A percentile compares a stretch with the other conserved stretches of the same genome.
Conservation (phyloP, 2,888 invertebrate genomes). For the Elmis aenea region DNA sequence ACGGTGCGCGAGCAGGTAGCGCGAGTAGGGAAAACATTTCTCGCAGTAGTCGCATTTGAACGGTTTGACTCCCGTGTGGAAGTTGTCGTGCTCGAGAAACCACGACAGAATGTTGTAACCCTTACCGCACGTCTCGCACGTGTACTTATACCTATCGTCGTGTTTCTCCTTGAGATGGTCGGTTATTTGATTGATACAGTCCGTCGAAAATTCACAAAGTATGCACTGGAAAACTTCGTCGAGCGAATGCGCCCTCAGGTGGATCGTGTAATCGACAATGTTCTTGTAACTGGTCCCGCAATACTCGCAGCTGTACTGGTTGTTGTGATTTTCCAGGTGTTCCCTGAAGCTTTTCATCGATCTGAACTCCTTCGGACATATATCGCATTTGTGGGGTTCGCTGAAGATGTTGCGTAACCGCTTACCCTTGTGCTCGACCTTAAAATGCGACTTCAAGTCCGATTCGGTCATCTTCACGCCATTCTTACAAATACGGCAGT, state of each 20-base stretch:
- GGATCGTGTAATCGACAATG: conserved; percentile 40
- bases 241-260: conserved; percentile 38
- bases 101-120: conserved; percentile 53
- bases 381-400: conserved; percentile 35
- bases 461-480: conserved; percentile 30
- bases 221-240: conserved; percentile 40
- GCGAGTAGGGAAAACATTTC: conserved; percentile 48
- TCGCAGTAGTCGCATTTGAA: conserved; percentile 53
- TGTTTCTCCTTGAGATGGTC: conserved; percentile 37
- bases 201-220: conserved; percentile 40
- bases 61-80: conserved; percentile 52
- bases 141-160: conserved; percentile 47
- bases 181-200: conserved; percentile 38
- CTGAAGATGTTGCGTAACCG: conserved; percentile 11
- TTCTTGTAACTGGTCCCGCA: conserved; percentile 42
- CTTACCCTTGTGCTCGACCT: conserved; percentile 23
- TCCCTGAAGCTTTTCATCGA: conserved; percentile 37
- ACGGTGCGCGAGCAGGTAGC: conserved; percentile 42
- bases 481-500: conserved; percentile 36
- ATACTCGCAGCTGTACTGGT: conserved; percentile 41
- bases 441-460: conserved; percentile 34
- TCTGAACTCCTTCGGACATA: conserved; percentile 41
- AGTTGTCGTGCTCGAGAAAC: conserved; percentile 56
- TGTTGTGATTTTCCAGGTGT: conserved; percentile 43
- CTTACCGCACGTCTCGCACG: conserved; percentile 53